Conservation (phyloP, 2,797 vertebrate genomes). For the Chaetodon trifasciatus region DNA sequence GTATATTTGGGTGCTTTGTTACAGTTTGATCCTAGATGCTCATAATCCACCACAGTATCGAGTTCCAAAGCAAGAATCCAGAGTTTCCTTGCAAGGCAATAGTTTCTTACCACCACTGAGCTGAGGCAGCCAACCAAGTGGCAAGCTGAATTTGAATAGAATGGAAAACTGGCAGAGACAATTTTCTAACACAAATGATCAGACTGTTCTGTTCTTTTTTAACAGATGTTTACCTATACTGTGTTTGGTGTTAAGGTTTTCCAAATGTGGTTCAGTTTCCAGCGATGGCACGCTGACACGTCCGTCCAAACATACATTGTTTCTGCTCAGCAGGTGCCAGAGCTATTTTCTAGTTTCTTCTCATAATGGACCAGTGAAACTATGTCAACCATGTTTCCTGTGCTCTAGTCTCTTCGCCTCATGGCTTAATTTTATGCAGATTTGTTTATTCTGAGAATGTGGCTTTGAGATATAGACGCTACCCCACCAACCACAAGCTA, state of each 20-base stretch:
- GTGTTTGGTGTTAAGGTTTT: constrained; percentile 47
- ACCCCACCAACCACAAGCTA: constrained; percentile 15
- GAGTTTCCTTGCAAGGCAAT: constrained; percentile 69
- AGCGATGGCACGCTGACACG: constrained; percentile 50
- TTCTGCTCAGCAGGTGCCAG: constrained; percentile 76
- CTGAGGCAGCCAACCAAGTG: constrained; percentile 66
- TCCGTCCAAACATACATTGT: constrained; percentile 68
- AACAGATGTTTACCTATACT: constrained; percentile 64
- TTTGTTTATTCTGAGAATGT: constrained; percentile 52
- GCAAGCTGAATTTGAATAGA: constrained; percentile 72
- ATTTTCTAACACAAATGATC: constrained; percentile 62
- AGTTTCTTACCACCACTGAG: constrained; percentile 68
- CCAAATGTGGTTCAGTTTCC: constrained; percentile 52
- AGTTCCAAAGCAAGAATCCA: constrained; percentile 75
- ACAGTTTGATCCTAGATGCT: constrained; percentile 62
- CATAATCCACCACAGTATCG: constrained; percentile 66
- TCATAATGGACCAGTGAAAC: constrained; percentile 52
- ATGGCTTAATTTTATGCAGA: constrained; percentile 55
- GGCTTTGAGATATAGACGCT: constrained; percentile 22
- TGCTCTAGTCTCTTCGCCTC: constrained; percentile 27
- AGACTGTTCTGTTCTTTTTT: constrained; percentile 37
- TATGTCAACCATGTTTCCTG: constrained; percentile 66
- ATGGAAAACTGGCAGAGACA: constrained; percentile 73
- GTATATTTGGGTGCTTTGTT: constrained; percentile 53
- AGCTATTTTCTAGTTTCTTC: constrained; percentile 68